Percentiles rank a stretch among this genome's conserved stretches.
Evolutionary conservation across 2,888 invertebrate species (phyloP).

Genomic region (Orthonevra nobilis): DNA sequence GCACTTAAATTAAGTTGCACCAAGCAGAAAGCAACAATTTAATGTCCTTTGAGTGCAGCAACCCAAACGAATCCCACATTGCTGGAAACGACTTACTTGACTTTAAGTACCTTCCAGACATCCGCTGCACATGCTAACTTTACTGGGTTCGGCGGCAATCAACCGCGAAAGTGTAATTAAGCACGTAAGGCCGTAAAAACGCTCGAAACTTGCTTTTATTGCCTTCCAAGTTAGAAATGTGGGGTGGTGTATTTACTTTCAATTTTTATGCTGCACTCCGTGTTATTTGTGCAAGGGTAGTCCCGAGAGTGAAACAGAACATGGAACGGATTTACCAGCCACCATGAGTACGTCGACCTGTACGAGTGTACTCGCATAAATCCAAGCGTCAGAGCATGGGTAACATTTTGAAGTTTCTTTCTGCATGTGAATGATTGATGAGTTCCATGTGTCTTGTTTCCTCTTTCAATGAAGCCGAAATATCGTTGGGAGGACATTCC

Average conservation of each 20-base stretch:
- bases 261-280: conserved; percentile 12
- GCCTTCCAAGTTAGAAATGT: background rate
- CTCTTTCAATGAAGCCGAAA: conserved; percentile 1
- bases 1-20: too few species aligned
- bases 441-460: conserved; percentile 15
- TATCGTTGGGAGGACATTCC: background rate
- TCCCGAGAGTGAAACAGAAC: background rate
- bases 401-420: conserved; percentile 27
- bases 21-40: too few species aligned
- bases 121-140: background rate
- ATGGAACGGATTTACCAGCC: conserved; percentile 7
- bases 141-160: background rate
- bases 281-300: background rate
- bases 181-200: conserved; percentile 8
- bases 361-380: too few species aligned
- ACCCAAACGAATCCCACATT: too few species aligned
- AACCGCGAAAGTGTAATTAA: conserved; percentile 8
- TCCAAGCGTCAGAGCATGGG: too few species aligned
- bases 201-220: background rate
- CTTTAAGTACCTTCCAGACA: background rate
- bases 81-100: background rate
- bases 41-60: background rate
- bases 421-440: conserved; percentile 53
- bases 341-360: too few species aligned
- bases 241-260: conserved; percentile 5